These are phyloP conservation scores for Madoqua kirkii DNA, from an alignment of 2,113 vertebrate species.

Conservation along the genomic window DNA sequence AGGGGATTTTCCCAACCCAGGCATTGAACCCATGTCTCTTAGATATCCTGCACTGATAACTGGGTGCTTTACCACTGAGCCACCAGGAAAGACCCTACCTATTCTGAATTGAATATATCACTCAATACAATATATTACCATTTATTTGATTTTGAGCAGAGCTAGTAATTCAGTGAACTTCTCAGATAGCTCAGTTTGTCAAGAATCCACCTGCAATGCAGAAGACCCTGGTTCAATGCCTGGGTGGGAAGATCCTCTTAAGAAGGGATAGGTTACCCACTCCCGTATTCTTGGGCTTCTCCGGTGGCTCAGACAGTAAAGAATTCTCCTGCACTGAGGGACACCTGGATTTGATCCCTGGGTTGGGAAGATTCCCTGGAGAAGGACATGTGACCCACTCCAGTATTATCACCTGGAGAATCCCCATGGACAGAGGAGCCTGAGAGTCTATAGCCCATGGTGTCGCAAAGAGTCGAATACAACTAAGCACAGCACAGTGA, in stretches of 20 bases:
- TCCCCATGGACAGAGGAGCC: neutral
- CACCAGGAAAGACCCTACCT: neutral
- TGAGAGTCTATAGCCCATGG: neutral
- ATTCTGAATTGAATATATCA: neutral
- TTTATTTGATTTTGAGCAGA: neutral
- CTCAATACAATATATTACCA: neutral
- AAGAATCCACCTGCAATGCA: neutral
- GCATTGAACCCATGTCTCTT: neutral
- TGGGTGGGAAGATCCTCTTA: neutral
- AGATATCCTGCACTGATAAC: neutral
- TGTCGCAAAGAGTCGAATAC: accelerated
- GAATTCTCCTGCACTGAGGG: neutral
- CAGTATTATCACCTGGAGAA: neutral
- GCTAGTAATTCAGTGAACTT: neutral
- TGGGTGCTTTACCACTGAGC: neutral
- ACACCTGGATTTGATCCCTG: neutral
- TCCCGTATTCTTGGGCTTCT: neutral
- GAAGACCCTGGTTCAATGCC: neutral
- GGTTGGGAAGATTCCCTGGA: neutral
- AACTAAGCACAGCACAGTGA: neutral
- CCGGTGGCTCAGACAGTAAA: neutral
- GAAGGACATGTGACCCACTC: neutral
- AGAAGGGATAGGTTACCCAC: neutral
- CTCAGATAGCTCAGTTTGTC: neutral
- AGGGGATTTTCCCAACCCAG: neutral